Evolutionary conservation across 2,888 invertebrate genomes (phyloP).

Genomic region (Agapetus fuscipes): DNA sequence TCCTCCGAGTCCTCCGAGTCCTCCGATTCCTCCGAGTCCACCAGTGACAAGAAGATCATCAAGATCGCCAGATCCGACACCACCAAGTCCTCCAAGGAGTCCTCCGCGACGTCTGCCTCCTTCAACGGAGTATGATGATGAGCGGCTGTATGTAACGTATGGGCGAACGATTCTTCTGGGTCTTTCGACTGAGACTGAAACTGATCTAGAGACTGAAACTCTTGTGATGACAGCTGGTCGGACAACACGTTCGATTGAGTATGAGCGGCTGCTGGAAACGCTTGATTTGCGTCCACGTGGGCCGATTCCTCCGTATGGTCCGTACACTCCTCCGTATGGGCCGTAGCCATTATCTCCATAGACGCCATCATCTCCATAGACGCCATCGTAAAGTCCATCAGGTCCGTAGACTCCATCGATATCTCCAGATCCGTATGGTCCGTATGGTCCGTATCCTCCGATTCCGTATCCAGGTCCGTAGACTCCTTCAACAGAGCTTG

Average conservation of each 20-base stretch:
- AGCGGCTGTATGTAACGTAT: background rate
- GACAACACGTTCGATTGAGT: background rate
- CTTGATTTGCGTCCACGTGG: background rate
- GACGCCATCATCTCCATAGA: background rate
- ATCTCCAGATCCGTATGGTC: slow-evolving; percentile 1
- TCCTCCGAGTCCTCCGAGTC: background rate
- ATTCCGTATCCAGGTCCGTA: background rate
- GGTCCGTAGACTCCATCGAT: background rate
- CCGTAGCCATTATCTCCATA: background rate
- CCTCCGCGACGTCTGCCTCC: background rate
- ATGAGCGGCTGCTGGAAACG: background rate
- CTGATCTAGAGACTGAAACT: background rate
- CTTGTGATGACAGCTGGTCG: background rate
- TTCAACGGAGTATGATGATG: background rate
- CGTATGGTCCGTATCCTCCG: background rate
- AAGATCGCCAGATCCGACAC: slow-evolving; percentile 1
- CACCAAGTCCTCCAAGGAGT: slow-evolving; percentile 1
- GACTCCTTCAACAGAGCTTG: background rate
- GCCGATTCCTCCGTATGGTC: background rate
- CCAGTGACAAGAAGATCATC: slow-evolving; percentile 1
- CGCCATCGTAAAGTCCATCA: background rate
- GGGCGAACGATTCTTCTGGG: background rate
- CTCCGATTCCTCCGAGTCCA: slow-evolving; percentile 1
- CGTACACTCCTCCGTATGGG: background rate
- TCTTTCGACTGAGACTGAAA: background rate